Evolutionary conservation across 2,113 vertebrate genomes (phyloP), one percentile per base, ranked within the genome.

Genomic region (Merops nubicus): DNA sequence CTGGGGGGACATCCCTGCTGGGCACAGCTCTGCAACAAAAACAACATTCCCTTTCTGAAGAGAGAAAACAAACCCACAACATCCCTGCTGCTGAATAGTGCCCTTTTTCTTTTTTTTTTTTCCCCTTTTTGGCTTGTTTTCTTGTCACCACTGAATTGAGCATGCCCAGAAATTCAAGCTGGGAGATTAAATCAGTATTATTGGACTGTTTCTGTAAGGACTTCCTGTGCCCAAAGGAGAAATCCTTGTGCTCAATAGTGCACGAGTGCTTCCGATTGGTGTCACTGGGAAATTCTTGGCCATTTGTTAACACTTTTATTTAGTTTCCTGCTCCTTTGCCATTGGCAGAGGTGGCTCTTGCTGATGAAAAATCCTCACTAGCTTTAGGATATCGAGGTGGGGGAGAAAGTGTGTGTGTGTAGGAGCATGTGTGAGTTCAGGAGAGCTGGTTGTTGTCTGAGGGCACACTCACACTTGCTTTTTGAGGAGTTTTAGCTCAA

Each of bases 191-290:
- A 87, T 81, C 68, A 81, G 68, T 67, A 3, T 83, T 90, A 36
- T 77, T 63, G 34, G 23, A 76, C 11, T n/a, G 70, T 77, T 85
- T 94, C 72, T 91, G 36, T 11, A 51, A 94, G 85, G 92, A 47
- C 59, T 95, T 95, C 78, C 82, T 36, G 76, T 90, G 90, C 81
- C 70, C 80, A 65, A 42, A 47, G 47, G 75, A 74, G 72, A 69
- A 17, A 64, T 63, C 81, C 70, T 56, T 3, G 45, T 91, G 88
- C 78, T 89, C 36, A 1, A 1, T 15, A 50, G 78, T 25, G 59
- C 82, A 36, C 42, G 3, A 88, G 59, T 59, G 67, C 74, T 93
- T 85, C 91, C 25, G 2, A 79, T 25, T 54, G 78, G 31, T 45
- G 78, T 22, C 12, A 1, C 70, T 59, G 40, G 22, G 34, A 63